Conservation (phyloP, 2,113 vertebrate species). For the Dascyllus trimaculatus region DNA sequence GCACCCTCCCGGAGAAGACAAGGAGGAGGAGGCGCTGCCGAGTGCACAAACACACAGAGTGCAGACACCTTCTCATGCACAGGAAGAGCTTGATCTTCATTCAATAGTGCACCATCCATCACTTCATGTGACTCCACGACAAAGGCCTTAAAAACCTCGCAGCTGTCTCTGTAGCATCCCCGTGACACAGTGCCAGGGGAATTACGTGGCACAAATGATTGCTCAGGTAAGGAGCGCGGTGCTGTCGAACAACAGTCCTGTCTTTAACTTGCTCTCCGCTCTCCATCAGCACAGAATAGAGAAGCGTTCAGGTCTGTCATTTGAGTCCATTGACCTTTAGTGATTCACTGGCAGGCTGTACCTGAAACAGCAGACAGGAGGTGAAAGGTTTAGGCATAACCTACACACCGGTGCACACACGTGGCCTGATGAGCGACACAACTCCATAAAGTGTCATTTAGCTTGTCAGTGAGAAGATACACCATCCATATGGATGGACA, state of each 20-base stretch:
- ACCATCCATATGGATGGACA: constrained; percentile 67
- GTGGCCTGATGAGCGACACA: constrained; percentile 41
- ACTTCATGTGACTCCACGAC: constrained; percentile 63
- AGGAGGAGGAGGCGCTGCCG: constrained; percentile 45
- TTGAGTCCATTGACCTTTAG: constrained; percentile 78
- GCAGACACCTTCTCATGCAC: constrained; percentile 49
- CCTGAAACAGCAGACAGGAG: constrained; percentile 64
- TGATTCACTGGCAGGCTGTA: constrained; percentile 56
- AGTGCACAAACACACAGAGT: constrained; percentile 63
- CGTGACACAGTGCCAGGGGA: constrained; percentile 65
- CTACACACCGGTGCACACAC: constrained; percentile 28
- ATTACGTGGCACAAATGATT: constrained; percentile 68
- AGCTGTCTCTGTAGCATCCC: constrained; percentile 56
- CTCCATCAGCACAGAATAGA: constrained; percentile 67
- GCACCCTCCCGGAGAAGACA: constrained; percentile 50
- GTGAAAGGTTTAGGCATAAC: constrained; percentile 64
- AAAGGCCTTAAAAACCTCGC: constrained; percentile 54
- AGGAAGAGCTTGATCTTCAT: constrained; percentile 79
- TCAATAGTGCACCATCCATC: constrained; percentile 75
- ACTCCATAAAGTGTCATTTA: constrained; percentile 68
- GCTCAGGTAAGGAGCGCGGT: constrained; percentile 52
- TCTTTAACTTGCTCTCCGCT: constrained; percentile 63
- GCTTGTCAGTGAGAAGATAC: constrained; percentile 54
- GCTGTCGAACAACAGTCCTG: constrained; percentile 51
- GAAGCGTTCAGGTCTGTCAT: constrained; percentile 66